A percentile compares a stretch with the other conserved stretches of the same genome.
Conservation (phyloP, 2,888 invertebrate genomes). For the Caenorhabditis panamensis region DNA sequence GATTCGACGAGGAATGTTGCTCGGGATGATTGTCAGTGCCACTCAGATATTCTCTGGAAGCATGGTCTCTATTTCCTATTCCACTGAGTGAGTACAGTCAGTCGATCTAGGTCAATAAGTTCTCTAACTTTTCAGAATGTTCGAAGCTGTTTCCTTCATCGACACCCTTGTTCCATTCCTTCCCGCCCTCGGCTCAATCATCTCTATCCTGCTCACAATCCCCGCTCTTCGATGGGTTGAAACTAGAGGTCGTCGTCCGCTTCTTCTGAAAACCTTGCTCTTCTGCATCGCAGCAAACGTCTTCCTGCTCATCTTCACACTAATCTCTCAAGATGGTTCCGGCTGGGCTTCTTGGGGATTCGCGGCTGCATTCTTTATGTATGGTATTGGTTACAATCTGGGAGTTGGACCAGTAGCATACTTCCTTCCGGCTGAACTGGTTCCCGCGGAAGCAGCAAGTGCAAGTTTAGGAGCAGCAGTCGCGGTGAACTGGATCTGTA, state of each 20-base stretch:
- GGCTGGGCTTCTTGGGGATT: slow-evolving; percentile 76
- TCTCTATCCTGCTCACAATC: slow-evolving; percentile 75
- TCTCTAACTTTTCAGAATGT: slow-evolving; percentile 71
- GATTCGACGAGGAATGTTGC: slow-evolving; percentile 68
- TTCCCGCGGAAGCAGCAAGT: slow-evolving; percentile 66
- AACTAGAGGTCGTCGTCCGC: slow-evolving; percentile 72
- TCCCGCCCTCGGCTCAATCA: slow-evolving; percentile 74
- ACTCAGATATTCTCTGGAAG: slow-evolving; percentile 77
- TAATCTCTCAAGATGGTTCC: slow-evolving; percentile 65
- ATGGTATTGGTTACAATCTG: slow-evolving; percentile 78
- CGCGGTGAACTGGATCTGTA: slow-evolving; percentile 75
- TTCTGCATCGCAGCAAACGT: slow-evolving; percentile 73
- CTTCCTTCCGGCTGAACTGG: slow-evolving; percentile 77
- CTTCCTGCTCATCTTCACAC: slow-evolving; percentile 71
- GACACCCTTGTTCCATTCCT: slow-evolving; percentile 73
- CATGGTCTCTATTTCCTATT: slow-evolving; percentile 77
- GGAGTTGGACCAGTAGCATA: slow-evolving; percentile 78
- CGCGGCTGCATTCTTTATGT: slow-evolving; percentile 73
- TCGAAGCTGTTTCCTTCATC: slow-evolving; percentile 74
- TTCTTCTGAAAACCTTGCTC: slow-evolving; percentile 74
- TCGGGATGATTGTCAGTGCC: slow-evolving; percentile 76
- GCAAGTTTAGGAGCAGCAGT: slow-evolving; percentile 71
- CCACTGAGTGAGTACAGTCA: slow-evolving; percentile 67
- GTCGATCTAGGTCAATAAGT: neutral
- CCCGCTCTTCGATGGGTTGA: slow-evolving; percentile 77